Evolutionary conservation across 2,888 invertebrate species (phyloP), one percentile per base, ranked within the genome.

Genomic region (Lordiphosa andalusiaca): DNA sequence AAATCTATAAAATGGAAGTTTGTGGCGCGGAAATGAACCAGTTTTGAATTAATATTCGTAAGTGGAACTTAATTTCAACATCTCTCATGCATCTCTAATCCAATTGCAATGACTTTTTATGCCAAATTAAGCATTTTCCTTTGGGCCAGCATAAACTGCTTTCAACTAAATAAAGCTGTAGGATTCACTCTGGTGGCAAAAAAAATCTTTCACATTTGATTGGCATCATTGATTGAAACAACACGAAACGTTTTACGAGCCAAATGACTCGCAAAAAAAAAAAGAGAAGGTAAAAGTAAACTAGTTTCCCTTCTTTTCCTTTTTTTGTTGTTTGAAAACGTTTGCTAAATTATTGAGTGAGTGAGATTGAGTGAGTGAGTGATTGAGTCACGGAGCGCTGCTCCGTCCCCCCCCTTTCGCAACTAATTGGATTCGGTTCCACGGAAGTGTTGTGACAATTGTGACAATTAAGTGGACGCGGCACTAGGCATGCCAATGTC

Each of bases 211-310:
- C 59, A 60, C 59, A 78, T 71, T 85, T 84, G 86, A 86, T 86
- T 86, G 85, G 87, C 87, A 78, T 86, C 87, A 85, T 86, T 86
- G 85, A 83, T 74, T 71, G 85, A 85, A 87, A 85, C 73, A 83
- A 74, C 83, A 83, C 85, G 83, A 72, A 69, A 60, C 84, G 82
- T 71, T 74, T 77, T 83, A 73, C 80, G 65, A 53, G 40, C 57
- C 61, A 66, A 64, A 78, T 77, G 66, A 42, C 48, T 62, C 53
- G 53, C 33, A 64, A 44, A 73, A 77, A 60, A 16, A 16, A 16
- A 16, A 16, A 16, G n/a, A 16, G 2, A 1, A 58, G 47, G 44
- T 53, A 37, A 41, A 54, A 54, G 51, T 39, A 48, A 55, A 57
- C 41, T 25, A 47, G 13, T 42, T 23, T 50, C 38, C 38, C 2